Base-by-base conservation (phyloP, 2,888 invertebrate genomes). In the Emesis russula region DNA sequence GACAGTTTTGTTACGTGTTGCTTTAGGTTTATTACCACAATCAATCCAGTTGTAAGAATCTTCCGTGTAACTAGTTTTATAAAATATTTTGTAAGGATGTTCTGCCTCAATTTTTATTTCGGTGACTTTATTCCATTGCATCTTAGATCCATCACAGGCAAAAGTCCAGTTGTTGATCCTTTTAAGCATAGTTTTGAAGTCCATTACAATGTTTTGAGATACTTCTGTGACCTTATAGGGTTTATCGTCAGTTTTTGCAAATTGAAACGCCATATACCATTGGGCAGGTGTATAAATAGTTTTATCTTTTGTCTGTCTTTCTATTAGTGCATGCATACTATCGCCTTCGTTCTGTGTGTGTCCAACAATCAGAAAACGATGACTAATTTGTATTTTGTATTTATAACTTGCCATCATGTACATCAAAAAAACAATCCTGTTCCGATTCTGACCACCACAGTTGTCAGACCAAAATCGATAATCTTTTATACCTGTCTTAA, bases 81-180 rank as follows among this genome's bases (percentile, higher is more conserved):
- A 41, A 36, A 36, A 36, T 44, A 44, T 9, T 44, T 44, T 44
- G 41, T 44, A 44, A 44, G 41, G 41, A 71, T 70, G 13, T 48
- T 80, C 71, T 80, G 71, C 48, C 70, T 70, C 79, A 15, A 80
- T 80, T 80, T 80, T 80, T 70, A 70, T 80, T 80, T 70, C 70
- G 18, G 48, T 80, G 48, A 80, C 68, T 70, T 70, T 80, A 44
- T 44, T 44, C 41, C 41, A 9, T 70, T 80, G 11, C 68, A 71
- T 80, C 79, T 71, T 80, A 68, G 79, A 80, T 44, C 79, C 79
- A 80, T 80, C 70, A 48, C 48, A 44, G 79, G 48, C 48, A 70
- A 80, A 71, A 70, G 6, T 80, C 70, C 79, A 80, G 79, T 80
- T 80, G 13, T 70, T 80, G 71, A 70, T 48, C 68, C 48, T 48